These are phyloP conservation scores for Drosophila lowei DNA, from an alignment of 1,140 invertebrate genomes.

Conservation along the genomic window DNA sequence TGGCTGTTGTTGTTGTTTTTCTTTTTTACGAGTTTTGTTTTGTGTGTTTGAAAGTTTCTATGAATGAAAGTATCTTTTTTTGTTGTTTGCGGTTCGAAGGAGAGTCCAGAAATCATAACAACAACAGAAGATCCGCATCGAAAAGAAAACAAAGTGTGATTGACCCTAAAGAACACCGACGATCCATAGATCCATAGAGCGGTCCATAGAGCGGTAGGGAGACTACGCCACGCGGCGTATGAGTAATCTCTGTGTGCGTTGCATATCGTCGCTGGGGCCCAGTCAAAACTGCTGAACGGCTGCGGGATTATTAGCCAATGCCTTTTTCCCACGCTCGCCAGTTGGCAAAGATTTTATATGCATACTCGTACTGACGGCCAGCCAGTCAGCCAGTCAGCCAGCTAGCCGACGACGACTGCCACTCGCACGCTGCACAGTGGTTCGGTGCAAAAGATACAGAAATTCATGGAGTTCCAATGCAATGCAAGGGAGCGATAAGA, in stretches of 20 bases:
- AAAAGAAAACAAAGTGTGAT: conserved; percentile 22
- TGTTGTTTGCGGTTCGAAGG: neutral
- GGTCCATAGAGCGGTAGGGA: neutral
- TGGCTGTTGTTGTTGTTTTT: conserved; percentile 8
- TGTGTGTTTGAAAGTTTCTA: conserved; percentile 67
- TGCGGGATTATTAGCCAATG: conserved; percentile 46
- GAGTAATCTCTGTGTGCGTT: conserved; percentile 63
- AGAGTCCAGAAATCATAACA: conserved; percentile 42
- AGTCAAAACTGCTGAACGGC: conserved; percentile 26
- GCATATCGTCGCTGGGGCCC: conserved; percentile 20
- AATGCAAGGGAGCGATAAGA: too few species aligned
- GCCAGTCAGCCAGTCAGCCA: conserved; percentile 42
- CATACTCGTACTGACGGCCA: conserved; percentile 53
- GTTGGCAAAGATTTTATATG: conserved; percentile 48
- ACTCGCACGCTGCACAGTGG: conserved; percentile 35
- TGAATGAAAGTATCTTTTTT: conserved; percentile 69
- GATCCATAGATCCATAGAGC: neutral
- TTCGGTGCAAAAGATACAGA: neutral
- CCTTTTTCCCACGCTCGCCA: conserved; percentile 69
- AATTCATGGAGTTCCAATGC: too few species aligned
- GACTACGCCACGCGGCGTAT: conserved; percentile 52
- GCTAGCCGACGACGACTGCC: too few species aligned
- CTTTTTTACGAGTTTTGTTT: conserved; percentile 7
- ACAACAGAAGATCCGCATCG: conserved; percentile 55
- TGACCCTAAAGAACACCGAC: conserved; percentile 35